Evolutionary conservation across 2,888 invertebrate genomes (phyloP).

Genomic region (Scelioninae gen. 2): DNA sequence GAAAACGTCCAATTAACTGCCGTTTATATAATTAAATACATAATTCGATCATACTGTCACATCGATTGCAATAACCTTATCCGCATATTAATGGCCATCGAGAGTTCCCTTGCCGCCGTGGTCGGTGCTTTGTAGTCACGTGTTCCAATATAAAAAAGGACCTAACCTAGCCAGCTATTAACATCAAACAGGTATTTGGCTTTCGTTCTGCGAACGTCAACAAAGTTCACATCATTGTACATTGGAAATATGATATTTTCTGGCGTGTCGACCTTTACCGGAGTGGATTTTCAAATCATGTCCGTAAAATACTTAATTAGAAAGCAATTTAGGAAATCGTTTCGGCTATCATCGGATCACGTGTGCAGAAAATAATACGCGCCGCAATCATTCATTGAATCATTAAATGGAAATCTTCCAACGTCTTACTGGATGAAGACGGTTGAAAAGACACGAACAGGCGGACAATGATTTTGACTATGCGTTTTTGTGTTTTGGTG

Average conservation of each 20-base stretch:
- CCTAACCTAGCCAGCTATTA: conserved; percentile 51
- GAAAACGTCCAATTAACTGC: conserved; percentile 51
- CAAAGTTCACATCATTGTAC: conserved; percentile 47
- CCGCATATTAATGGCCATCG: conserved; percentile 56
- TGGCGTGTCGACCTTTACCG: conserved; percentile 47
- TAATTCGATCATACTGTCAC: conserved; percentile 54
- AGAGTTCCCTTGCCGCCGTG: conserved; percentile 30
- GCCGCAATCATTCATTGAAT: too few relatives aligned
- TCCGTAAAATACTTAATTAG: conserved; percentile 51
- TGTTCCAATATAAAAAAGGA: conserved; percentile 43
- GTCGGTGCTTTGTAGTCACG: conserved; percentile 58
- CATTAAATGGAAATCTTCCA: too few relatives aligned
- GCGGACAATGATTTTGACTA: too few relatives aligned
- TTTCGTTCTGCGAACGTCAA: conserved; percentile 53
- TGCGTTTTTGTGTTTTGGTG: too few relatives aligned
- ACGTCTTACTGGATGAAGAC: too few relatives aligned
- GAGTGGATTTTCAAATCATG: conserved; percentile 23
- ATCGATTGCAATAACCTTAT: conserved; percentile 56
- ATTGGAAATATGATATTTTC: conserved; percentile 57
- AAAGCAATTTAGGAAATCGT: conserved; percentile 49
- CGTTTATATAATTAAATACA: conserved; percentile 52
- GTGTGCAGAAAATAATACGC: conserved; percentile 21
- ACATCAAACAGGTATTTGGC: conserved; percentile 58
- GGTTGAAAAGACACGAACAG: too few relatives aligned
- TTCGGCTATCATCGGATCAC: conserved; percentile 39